Base-by-base conservation (phyloP, 2,888 invertebrate species). In the Molanna angustata region DNA sequence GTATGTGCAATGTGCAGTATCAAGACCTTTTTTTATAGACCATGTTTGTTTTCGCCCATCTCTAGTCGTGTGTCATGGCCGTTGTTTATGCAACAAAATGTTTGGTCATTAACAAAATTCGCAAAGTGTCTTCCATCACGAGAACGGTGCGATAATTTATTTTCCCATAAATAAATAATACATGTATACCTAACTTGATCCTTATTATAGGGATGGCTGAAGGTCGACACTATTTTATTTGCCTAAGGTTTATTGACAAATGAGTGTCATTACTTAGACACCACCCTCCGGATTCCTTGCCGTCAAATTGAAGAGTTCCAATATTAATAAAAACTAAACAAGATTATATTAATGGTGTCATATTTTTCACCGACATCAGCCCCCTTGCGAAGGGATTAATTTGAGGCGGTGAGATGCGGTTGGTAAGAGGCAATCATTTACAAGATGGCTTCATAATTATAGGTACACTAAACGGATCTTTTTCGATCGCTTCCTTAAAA, bases 251-350 rank as follows among this genome's bases (percentile, higher is more conserved):
- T 43, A 48, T 48, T 53, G 48, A 53, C 20, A 48, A 53, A 53
- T 53, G 44, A 39, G 16, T 13, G 2, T 22, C 48, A 43, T 53
- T 48, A 48, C 48, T 53, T 48, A 27, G 6, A 37, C 33, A 44
- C 32, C 37, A 42, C 20, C 40, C 35, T 41, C 48, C 27, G 21
- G 27, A 35, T 35, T 22, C 35, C 20, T 19, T 31, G 48, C 16
- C 33, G 42, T 35, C 52, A 48, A 35, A 43, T 43, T 43, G 47
- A 53, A 33, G 48, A 48, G 47, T 17, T 7, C 19, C 21, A 21
- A 53, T 48, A 39, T 48, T 48, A 53, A 53, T 48, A 52, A 52
- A 48, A 53, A 53, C 47, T 43, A 53, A 48, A 53, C 52, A 53
- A 48, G 48, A 48, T 52, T 52, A 52, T 48, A 37, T 37, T 48